phyloP scores from a whole-genome alignment of 2,113 vertebrate genomes.

The Oreotrochilus melanogaster region DNA sequence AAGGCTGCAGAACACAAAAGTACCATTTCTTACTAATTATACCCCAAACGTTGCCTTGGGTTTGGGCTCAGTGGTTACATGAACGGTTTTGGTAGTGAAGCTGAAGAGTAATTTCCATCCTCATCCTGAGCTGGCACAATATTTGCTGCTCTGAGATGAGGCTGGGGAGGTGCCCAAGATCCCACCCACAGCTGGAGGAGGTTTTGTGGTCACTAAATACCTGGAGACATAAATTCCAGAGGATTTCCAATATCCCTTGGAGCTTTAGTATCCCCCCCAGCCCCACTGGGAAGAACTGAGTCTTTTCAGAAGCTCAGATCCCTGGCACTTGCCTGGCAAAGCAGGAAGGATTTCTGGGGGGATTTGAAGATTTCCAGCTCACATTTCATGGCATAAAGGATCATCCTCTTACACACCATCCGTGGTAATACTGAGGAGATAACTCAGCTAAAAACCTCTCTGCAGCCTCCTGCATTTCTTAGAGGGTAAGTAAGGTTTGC shows the following conservation, averaged over 20 bases:
- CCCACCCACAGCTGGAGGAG: background rate
- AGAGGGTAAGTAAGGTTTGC: slow-evolving; percentile 54
- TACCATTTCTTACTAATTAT: background rate
- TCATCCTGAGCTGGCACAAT: background rate
- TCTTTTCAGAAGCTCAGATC: background rate
- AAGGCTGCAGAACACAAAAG: background rate
- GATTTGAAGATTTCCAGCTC: background rate
- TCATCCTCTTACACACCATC: slow-evolving; percentile 39
- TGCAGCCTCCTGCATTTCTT: slow-evolving; percentile 67
- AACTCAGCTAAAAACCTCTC: slow-evolving; percentile 36
- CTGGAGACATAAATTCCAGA: slow-evolving; percentile 4
- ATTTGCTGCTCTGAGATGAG: background rate
- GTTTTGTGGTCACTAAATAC: background rate
- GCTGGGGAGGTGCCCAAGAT: background rate
- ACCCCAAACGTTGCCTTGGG: background rate
- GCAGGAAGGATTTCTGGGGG: background rate
- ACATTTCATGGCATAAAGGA: background rate
- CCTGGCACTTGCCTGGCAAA: background rate
- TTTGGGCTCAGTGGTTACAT: background rate
- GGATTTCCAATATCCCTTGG: background rate
- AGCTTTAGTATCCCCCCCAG: background rate
- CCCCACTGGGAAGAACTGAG: background rate
- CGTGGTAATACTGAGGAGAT: slow-evolving; percentile 7
- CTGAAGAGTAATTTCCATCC: background rate
- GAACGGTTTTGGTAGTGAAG: background rate